Base-by-base conservation (phyloP, 2,888 invertebrate genomes). In the Abrostola triplasia region DNA sequence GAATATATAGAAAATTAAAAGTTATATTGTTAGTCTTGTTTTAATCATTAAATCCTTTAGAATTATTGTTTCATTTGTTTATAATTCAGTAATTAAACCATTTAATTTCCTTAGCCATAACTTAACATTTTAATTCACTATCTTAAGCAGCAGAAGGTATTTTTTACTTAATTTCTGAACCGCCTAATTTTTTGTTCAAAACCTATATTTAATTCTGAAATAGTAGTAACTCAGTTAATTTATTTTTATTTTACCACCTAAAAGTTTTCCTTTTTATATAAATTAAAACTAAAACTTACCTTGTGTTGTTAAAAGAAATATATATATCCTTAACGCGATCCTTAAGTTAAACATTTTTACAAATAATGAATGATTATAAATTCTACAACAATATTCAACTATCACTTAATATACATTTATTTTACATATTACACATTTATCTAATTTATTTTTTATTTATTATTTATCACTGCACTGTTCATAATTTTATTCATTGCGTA, bases 261-360 rank as follows among this genome's bases (percentile, higher is more conserved):
- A 12, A 13, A 8, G 8, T 7, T 8, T 13, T 1, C 4, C 0
- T 12, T 5, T 5, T n/a, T 10, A 36, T 13, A 5, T 6, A 35
- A 36, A 50, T 52, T 41, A 36, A 53, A 10, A 50, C 12, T 6
- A 12, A 12, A 37, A 74, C 87, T 82, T 81, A 88, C 87, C 85
- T 80, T 85, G 82, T 59, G 81, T 76, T 73, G 79, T 79, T 64
- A 86, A 70, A 71, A 87, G 72, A 64, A 85, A 79, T 70, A 86
- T 77, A 52, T 76, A 77, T 70, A 82, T 83, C 80, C 79, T 80
- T 54, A 82, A 59, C 66, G 75, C 67, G 59, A 75, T 80, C 70
- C 79, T 79, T 76, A 81, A 66, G 66, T 74, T 77, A 64, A 72
- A 81, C 85, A 83, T 84, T 76, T 78, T 83, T 73, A 79, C 70